phyloP scores from a whole-genome alignment of 2,888 invertebrate species.

The Hirtodrosophila duncani region DNA sequence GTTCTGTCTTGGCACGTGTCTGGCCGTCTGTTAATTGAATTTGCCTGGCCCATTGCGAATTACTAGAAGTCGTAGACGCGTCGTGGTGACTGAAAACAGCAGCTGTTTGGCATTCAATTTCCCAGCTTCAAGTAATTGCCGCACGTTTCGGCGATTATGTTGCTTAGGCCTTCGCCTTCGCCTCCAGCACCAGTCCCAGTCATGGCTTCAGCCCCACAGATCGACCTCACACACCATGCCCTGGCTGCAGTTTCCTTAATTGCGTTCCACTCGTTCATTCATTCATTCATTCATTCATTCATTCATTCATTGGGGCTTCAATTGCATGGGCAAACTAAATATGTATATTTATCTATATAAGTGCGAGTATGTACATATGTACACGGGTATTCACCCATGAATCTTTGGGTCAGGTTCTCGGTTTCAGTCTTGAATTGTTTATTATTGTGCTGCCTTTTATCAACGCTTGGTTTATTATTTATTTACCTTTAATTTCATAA shows the following conservation, averaged over 20 bases:
- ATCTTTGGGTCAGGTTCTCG: slow-evolving; percentile 14
- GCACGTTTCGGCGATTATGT: slow-evolving; percentile 68
- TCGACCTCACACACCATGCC: slow-evolving; percentile 5
- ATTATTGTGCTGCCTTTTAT: slow-evolving; percentile 16
- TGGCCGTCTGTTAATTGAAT: slow-evolving; percentile 57
- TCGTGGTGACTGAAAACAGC: slow-evolving; percentile 7
- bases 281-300: slow-evolving; percentile 20
- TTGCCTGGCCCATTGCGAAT: slow-evolving; percentile 36
- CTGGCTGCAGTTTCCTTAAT: slow-evolving; percentile 47
- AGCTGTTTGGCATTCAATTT: slow-evolving; percentile 63
- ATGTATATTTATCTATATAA: too few species aligned
- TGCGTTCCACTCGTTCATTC: slow-evolving; percentile 25
- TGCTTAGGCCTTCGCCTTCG: slow-evolving; percentile 53
- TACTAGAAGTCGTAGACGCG: slow-evolving; percentile 14
- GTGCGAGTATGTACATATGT: too few species aligned
- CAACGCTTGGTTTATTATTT: slow-evolving; percentile 22
- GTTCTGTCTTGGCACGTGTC: slow-evolving; percentile 30
- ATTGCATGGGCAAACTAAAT: too few species aligned
- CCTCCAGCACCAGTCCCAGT: background rate
- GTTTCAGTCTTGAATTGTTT: too few species aligned
- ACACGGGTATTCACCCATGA: background rate
- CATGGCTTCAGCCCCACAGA: background rate
- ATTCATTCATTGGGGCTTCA: slow-evolving; percentile 18
- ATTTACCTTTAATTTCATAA: slow-evolving; percentile 27
- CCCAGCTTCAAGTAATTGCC: slow-evolving; percentile 63